These are phyloP conservation scores for Monoplex corrugatus DNA, from an alignment of 2,888 invertebrate species.

Conservation along the genomic window DNA sequence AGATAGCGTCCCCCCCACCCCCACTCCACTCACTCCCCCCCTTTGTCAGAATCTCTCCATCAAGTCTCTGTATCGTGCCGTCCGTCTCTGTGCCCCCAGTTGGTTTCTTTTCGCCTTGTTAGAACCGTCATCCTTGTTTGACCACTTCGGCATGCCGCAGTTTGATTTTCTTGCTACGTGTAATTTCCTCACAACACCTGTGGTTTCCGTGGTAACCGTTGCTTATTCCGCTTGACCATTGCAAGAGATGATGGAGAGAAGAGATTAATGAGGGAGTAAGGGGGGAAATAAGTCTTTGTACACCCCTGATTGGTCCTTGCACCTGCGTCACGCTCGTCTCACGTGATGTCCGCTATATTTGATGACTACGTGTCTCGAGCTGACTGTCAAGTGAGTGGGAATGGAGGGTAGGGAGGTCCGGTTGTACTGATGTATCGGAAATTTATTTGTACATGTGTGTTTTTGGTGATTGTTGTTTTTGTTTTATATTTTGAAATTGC, in stretches of 20 bases:
- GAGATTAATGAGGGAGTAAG: neutral
- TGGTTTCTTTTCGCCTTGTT: neutral
- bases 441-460: too few relatives aligned
- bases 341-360: neutral
- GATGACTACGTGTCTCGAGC: neutral
- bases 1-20: too few relatives aligned
- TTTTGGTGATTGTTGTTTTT: too few relatives aligned
- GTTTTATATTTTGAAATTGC: too few relatives aligned
- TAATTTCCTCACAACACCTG: slow-evolving; percentile 13
- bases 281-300: neutral
- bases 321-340: slow-evolving; percentile 20
- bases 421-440: too few relatives aligned
- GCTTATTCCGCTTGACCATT: slow-evolving; percentile 33
- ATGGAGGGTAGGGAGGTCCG: too few relatives aligned
- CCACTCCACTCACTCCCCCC: too few relatives aligned
- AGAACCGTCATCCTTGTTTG: neutral
- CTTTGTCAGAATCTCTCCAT: too few relatives aligned
- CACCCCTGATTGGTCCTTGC: neutral
- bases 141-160: neutral
- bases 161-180: neutral
- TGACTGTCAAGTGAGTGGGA: too few relatives aligned
- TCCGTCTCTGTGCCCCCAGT: too few relatives aligned
- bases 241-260: neutral
- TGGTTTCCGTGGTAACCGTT: slow-evolving; percentile 42
- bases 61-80: too few relatives aligned